Conservation (phyloP, 2,797 vertebrate genomes). For the Platalea minor region DNA sequence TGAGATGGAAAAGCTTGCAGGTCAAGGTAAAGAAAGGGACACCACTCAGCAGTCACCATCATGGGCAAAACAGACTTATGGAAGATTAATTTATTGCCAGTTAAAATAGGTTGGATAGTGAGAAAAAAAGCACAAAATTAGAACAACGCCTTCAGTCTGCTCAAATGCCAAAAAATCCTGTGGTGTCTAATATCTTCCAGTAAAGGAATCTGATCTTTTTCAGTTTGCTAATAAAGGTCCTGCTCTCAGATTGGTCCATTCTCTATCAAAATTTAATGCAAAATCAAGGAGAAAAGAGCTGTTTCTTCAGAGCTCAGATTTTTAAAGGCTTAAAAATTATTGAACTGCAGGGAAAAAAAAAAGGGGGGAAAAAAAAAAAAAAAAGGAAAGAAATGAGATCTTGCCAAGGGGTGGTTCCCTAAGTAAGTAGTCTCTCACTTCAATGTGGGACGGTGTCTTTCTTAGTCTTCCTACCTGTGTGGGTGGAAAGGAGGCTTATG, state of each 20-base stretch:
- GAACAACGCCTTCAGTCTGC: not conserved
- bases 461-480: not conserved
- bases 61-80: not conserved
- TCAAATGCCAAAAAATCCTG: not conserved
- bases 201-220: not conserved
- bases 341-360: not conserved
- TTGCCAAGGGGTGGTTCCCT: slow-evolving; percentile 51
- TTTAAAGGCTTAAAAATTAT: not conserved
- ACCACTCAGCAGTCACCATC: not conserved
- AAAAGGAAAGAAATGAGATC: not conserved
- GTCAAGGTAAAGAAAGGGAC: not conserved
- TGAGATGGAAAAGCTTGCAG: not conserved
- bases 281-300: not conserved
- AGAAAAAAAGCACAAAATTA: not conserved
- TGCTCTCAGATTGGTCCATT: not conserved
- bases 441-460: not conserved
- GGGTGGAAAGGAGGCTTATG: not conserved
- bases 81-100: not conserved
- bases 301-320: not conserved
- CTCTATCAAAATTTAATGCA: not conserved
- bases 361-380: not conserved
- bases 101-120: not conserved
- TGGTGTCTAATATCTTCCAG: not conserved
- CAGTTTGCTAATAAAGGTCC: not conserved
- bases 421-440: not conserved